Conservation (phyloP, 2,888 invertebrate genomes). For the Drosophila niveifrons region DNA sequence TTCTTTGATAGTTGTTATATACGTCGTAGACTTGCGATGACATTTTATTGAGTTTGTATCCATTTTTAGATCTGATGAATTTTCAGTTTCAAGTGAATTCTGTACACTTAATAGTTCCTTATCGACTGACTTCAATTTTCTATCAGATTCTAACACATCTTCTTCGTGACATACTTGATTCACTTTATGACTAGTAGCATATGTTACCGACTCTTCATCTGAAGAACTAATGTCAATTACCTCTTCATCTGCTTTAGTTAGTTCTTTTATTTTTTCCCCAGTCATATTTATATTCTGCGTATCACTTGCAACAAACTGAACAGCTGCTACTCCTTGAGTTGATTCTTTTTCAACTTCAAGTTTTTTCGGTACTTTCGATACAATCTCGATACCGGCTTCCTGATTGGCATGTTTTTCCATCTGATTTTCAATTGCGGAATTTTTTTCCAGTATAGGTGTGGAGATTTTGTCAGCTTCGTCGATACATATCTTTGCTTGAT, state of each 20-base stretch:
- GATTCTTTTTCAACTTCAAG: not conserved
- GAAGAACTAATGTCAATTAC: constrained; percentile 7
- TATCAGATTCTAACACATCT: not conserved
- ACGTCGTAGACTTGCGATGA: not conserved
- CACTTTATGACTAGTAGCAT: not conserved
- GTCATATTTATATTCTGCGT: not conserved
- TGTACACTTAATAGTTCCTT: not conserved
- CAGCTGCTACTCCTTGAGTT: not conserved
- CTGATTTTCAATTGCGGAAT: not conserved
- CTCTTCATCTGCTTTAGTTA: not conserved
- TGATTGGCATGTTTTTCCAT: not conserved
- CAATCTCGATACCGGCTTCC: not conserved
- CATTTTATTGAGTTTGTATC: not conserved
- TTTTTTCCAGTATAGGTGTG: not conserved
- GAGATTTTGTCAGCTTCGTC: not conserved
- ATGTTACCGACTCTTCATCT: not conserved
- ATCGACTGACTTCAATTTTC: not conserved
- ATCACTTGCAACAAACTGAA: not conserved
- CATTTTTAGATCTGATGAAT: not conserved
- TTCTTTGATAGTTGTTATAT: not conserved
- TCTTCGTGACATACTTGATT: not conserved
- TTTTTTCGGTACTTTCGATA: not conserved
- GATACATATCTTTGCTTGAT: not conserved
- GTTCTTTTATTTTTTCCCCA: not conserved
- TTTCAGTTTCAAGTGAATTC: not conserved